Percentiles rank a stretch among this genome's conserved stretches.
These are phyloP conservation scores for Pogonocichla stellata DNA, from an alignment of 2,113 vertebrate genomes.

Conservation along the genomic window DNA sequence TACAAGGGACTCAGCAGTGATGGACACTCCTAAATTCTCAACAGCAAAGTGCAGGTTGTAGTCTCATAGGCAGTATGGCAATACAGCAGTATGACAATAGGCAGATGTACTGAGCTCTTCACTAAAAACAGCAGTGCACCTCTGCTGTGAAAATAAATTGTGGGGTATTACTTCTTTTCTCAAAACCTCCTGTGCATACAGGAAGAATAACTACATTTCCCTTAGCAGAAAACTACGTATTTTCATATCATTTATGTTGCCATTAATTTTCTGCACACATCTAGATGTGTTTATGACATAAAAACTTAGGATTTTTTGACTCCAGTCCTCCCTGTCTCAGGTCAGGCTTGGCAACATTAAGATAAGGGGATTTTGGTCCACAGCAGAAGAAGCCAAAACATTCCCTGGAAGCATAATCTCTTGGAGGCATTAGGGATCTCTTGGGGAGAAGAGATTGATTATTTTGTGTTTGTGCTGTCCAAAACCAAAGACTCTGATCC, in stretches of 20 bases:
- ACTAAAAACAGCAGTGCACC: neutral
- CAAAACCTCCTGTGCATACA: neutral
- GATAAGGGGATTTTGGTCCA: neutral
- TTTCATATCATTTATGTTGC: neutral
- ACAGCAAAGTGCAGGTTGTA: rapidly evolving
- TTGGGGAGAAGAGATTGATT: neutral
- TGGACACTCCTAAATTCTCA: neutral
- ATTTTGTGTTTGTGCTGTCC: neutral
- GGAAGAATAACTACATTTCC: neutral
- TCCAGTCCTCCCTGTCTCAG: neutral
- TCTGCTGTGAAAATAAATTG: neutral
- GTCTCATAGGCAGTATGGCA: no score
- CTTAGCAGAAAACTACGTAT: neutral
- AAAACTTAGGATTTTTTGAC: neutral
- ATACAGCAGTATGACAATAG: rapidly evolving
- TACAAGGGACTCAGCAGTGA: rapidly evolving
- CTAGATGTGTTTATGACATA: neutral
- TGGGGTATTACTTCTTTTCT: neutral
- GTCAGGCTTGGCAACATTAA: neutral
- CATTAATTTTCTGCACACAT: neutral
- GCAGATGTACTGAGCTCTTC: neutral
- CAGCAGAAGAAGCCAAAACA: neutral
- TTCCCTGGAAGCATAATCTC: neutral
- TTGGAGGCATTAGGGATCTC: neutral
- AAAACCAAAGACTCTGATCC: neutral